These are phyloP conservation scores for Clarias macrocephalus DNA, from an alignment of 2,113 vertebrate genomes.

Conservation along the genomic window DNA sequence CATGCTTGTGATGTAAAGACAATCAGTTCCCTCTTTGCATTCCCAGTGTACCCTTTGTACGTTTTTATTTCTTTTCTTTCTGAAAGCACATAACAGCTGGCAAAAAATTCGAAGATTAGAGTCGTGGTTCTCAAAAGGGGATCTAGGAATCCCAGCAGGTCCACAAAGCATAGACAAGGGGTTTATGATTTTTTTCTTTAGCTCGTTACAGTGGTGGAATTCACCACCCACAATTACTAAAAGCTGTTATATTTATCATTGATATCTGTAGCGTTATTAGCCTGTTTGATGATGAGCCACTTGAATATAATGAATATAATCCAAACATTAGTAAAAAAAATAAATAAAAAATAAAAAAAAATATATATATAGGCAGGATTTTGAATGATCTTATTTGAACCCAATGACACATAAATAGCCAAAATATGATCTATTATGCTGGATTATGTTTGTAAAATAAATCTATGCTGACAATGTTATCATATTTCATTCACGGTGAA, in stretches of 20 bases:
- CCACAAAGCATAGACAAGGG: background rate
- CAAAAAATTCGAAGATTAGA: background rate
- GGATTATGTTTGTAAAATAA: background rate
- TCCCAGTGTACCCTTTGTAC: background rate
- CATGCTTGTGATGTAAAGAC: conserved; percentile 53
- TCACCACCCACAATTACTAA: background rate
- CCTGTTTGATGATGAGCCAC: background rate
- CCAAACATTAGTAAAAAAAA: background rate
- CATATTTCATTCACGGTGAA: background rate
- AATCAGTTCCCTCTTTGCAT: conserved; percentile 32
- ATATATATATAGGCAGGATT: background rate
- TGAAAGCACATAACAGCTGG: background rate
- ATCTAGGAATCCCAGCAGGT: background rate
- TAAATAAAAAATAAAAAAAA: no score
- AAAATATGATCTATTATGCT: background rate
- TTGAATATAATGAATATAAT: background rate
- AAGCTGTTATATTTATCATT: background rate
- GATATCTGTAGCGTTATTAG: background rate
- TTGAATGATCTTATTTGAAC: background rate
- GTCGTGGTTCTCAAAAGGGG: background rate
- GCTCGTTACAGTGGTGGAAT: background rate
- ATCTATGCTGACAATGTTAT: background rate
- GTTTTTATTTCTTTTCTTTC: background rate
- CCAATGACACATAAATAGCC: background rate
- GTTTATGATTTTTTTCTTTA: background rate